Evolutionary conservation across 2,797 vertebrate species (phyloP).

Genomic region (Oceanodroma leucorhoa): DNA sequence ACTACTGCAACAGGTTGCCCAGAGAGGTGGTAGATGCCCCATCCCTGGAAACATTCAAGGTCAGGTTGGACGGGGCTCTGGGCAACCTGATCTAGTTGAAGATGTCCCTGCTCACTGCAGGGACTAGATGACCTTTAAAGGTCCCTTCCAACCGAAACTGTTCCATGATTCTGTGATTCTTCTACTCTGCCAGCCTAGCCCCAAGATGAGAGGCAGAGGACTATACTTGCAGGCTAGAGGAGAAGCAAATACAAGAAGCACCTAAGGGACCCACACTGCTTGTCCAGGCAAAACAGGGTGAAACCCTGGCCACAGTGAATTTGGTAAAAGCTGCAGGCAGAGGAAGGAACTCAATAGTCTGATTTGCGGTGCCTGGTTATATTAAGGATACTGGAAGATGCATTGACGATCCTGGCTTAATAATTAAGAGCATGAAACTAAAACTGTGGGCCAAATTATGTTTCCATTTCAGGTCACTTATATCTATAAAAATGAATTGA

Average conservation of each 20-base stretch:
- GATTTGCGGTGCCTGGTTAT: background rate
- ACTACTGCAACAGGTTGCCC: background rate
- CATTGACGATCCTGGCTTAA: background rate
- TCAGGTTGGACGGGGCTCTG: background rate
- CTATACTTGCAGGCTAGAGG: background rate
- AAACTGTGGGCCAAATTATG: slow-evolving; percentile 29
- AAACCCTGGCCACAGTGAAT: background rate
- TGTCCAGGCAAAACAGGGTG: background rate
- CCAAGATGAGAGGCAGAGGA: background rate
- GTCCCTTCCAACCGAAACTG: background rate
- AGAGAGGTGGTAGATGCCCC: background rate
- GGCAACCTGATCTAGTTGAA: background rate
- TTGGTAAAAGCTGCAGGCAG: background rate
- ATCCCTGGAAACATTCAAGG: background rate
- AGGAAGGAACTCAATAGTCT: background rate
- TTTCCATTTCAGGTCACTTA: slow-evolving; percentile 23
- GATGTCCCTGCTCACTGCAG: background rate
- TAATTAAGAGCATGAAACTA: background rate
- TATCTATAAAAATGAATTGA: background rate
- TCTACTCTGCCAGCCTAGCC: background rate
- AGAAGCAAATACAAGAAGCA: background rate
- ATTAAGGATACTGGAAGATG: background rate
- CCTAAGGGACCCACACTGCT: background rate
- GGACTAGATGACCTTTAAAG: background rate
- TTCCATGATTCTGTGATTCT: background rate